Base-by-base conservation (phyloP, 2,113 vertebrate species). In the Ceyx melanurus region DNA sequence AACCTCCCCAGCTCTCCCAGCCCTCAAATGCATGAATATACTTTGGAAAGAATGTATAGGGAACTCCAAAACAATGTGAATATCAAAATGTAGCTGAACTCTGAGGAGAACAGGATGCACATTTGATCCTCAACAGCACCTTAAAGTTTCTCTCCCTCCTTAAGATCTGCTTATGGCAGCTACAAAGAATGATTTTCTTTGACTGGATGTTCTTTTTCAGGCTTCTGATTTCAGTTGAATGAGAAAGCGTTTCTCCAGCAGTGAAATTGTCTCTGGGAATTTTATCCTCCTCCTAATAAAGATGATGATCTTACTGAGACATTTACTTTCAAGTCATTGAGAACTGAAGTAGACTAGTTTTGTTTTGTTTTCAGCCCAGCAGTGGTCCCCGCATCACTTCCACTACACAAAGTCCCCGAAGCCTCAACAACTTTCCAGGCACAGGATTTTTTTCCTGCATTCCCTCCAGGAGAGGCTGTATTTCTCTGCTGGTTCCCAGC, bases 331-430 rank as follows among this genome's bases (percentile, higher is more conserved):
- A 26, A 42, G 20, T 53, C 50, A 12, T 1, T 57, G 65, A 70
- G 77, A 77, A 6, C 11, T 48, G 77, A 66, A 60, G 15, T 4
- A 43, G 35, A 51, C 37, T 61, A 15, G 15, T 58, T 91, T 58
- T 11, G 8, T 23, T 78, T 82, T 37, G 37, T 79, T 62, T 33
- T 40, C 64, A 62, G 14, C 67, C 23, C 37, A 6, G 15, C 2
- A 2, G 0, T 8, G 11, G 3, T 40, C 29, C 61, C 58, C 79
- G 72, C 42, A 7, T 28, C 26, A 3, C 22, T 76, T 50, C 25
- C 46, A 7, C 40, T 35, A 8, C n/a, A 2, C 7, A 2, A 4
- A 0, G 4, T 56, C 46, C 71, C 51, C 6, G 0, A 19, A 28
- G 9, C 19, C 56, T 12, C 46, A 12, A 33, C 17, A 8, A 10